phyloP scores from a whole-genome alignment of 2,888 invertebrate genomes.

The Tolmerus cingulatus region DNA sequence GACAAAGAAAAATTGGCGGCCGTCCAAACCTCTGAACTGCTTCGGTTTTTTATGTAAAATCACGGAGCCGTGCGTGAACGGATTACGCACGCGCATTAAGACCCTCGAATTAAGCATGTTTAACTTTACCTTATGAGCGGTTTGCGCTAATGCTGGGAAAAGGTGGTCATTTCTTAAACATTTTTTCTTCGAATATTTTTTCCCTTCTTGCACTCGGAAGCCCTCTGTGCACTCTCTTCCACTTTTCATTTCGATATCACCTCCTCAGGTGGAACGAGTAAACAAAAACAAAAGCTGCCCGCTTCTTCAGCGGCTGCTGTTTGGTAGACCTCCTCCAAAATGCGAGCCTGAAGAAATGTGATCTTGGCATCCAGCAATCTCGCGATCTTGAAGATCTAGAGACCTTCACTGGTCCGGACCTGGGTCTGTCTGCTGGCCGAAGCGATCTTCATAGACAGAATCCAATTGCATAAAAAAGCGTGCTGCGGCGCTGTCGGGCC shows the following conservation, averaged over 20 bases:
- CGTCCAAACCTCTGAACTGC: neutral
- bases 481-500: neutral
- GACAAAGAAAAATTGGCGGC: neutral
- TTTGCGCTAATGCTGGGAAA: neutral
- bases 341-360: neutral
- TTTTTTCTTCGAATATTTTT: neutral
- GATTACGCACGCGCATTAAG: conserved; percentile 3
- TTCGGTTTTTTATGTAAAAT: neutral
- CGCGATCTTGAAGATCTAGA: neutral
- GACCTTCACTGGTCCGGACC: conserved; percentile 14
- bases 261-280: neutral
- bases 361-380: neutral
- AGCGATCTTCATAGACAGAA: neutral
- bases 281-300: conserved; percentile 11
- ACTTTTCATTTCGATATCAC: conserved; percentile 23
- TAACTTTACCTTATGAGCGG: neutral
- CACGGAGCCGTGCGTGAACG: neutral
- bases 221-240: conserved; percentile 16
- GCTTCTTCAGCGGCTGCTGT: neutral
- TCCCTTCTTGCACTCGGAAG: neutral
- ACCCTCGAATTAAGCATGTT: neutral
- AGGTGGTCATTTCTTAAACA: neutral
- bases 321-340: neutral
- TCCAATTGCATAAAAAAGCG: conserved; percentile 40
- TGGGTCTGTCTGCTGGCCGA: neutral